phyloP scores from a whole-genome alignment of 2,113 vertebrate species.

The Nycticryphes semicollaris region DNA sequence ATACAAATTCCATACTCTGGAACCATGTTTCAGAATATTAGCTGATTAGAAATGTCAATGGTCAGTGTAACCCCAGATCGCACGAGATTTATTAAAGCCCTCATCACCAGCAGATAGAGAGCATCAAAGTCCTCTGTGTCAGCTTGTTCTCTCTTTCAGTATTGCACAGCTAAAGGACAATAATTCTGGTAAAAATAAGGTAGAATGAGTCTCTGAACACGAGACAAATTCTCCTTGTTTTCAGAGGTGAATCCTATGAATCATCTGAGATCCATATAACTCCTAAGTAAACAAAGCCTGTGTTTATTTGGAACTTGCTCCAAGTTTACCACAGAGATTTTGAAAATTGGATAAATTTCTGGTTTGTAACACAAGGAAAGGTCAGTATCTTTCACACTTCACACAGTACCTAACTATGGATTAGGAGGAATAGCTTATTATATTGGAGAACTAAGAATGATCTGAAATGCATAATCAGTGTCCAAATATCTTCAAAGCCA shows the following conservation, averaged over 20 bases:
- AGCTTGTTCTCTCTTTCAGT: background rate
- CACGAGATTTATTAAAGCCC: background rate
- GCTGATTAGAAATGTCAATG: fast-evolving
- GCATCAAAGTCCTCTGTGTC: background rate
- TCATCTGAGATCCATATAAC: background rate
- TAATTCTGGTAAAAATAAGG: background rate
- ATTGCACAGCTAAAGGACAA: background rate
- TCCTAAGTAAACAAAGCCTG: background rate
- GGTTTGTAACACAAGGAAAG: background rate
- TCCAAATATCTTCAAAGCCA: background rate
- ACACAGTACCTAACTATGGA: background rate
- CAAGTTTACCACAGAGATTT: background rate
- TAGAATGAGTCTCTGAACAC: background rate
- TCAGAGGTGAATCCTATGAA: background rate
- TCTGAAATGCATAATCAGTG: background rate
- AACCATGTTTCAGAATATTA: background rate
- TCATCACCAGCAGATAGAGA: background rate
- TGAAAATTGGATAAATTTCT: background rate
- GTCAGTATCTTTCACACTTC: background rate
- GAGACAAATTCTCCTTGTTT: background rate
- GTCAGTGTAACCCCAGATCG: background rate
- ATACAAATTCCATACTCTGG: background rate
- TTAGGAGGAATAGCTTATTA: background rate
- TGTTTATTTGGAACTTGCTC: background rate
- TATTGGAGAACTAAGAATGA: background rate